Evolutionary conservation across 2,113 vertebrate genomes (phyloP), one percentile per base, ranked within the genome.

Genomic region (Dasyurus viverrinus): DNA sequence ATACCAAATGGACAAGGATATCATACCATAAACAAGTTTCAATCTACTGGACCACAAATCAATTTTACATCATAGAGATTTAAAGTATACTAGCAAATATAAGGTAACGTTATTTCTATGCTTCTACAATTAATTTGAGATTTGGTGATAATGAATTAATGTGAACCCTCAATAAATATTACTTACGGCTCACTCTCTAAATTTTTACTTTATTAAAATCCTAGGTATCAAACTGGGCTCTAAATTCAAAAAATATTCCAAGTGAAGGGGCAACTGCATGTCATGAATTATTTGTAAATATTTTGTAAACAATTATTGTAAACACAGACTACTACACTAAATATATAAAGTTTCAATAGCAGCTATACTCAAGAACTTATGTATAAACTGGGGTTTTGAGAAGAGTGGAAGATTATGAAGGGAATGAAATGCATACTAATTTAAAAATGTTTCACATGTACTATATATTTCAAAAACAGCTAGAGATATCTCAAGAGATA

Each of bases 1-100:
- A 55, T 6, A 95, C 97, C 90, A 97, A 97, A 96, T 95, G 96
- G 96, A 97, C 97, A 97, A 96, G 92, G 94, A 98, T 97, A 94
- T 91, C 93, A 95, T 95, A 92, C 94, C 93, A 97, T 54, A 93
- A 89, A 92, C 90, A 93, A 93, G 96, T 93, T 94, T 97, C 97
- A 91, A 95, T 98, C 96, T 94, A 96, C 97, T 98, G 93, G 97
- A 97, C 96, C 97, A 98, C 96, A 94, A 93, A 96, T 96, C 92
- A 46, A 98, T 98, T 99, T 98, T 98, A 55, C 98, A 98, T 98
- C 98, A 98, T 98, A 98, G 98, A 98, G 98, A 97, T 95, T 96
- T 98, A 96, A 97, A 97, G 93, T 97, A 95, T 93, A 95, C 96
- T 93, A 96, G 97, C 50, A 97, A 97, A 98, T 92, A 97, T 92